Base-by-base conservation (phyloP, 23 tunicate genomes). In the Corella eumyota region DNA sequence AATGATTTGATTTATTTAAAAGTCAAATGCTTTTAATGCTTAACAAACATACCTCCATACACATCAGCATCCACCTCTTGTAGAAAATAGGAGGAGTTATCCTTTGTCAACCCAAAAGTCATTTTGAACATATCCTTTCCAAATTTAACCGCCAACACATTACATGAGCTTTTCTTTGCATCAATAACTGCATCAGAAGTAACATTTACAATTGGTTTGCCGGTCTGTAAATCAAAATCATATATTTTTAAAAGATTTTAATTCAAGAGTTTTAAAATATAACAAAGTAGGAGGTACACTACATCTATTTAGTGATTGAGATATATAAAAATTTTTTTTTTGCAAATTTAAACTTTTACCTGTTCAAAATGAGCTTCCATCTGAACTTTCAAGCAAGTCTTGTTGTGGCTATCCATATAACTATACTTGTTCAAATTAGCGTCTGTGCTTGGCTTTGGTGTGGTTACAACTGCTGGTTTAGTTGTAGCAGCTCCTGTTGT, bases 361-460 rank as follows among this genome's bases (percentile, higher is more conserved):
- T 32, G 30, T 50, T 31, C 7, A 27, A 73, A 73, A 32, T 50
- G 26, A 15, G 67, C 47, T 25, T 32, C 24, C 70, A 73, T 62
- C 24, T 44, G 32, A n/a, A 62, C 70, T 6, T 58, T 66, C 60
- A 73, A 63, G 34, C 79, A 73, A 11, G 50, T 73, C 25, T 54
- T 36, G 40, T 69, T 69, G 35, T 20, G 26, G 23, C 24, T 34
- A 1, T 57, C 26, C 2, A 4, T 49, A 22, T n/a, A 11, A 6
- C 4, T 69, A 32, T 69, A 69, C 9, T 25, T 25, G 2, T 69
- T 69, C 3, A 28, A 17, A 21, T 19, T 29, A 24, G n/a, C 51
- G 30, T 38, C 25, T 15, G 66, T 21, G 6, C 19, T 6, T 4
- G 34, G 67, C 3, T 21, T 21, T 34, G 19, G 55, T 11, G 57